Base-by-base conservation (phyloP, 2,888 invertebrate species). In the Dryobotodes eremita region DNA sequence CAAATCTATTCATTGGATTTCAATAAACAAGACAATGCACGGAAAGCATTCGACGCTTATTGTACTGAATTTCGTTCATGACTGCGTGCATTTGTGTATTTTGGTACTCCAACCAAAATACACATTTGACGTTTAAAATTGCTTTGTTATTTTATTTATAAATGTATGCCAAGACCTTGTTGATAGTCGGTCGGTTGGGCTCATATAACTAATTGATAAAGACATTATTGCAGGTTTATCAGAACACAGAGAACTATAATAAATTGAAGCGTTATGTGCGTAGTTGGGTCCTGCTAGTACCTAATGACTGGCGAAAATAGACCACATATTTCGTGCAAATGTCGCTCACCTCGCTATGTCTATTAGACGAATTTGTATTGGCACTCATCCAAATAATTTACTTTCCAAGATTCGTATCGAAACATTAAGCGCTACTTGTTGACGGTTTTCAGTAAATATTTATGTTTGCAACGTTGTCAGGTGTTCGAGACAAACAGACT, bases 271-370 rank as follows among this genome's bases (percentile, higher is more conserved):
- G 76, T 80, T 80, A 75, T 84, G 68, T 88, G 81, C 80, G 82
- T 86, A 88, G 88, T 87, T 79, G 81, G 78, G 79, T 75, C 79
- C 80, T 72, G 79, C 87, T 86, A 88, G 92, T 94, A 94, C 2
- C 3, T 36, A 36, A 94, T 94, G 93, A 93, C 91, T 90, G 87
- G 92, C 93, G 79, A 93, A 96, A 95, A 96, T 95, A 95, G 95
- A 93, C 87, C 84, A 86, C 89, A 89, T 93, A 92, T 92, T 93
- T 91, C 91, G 91, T 91, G 88, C 86, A 90, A 93, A 94, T 95
- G 96, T 95, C 96, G 94, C 95, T 96, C 94, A 95, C 94, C 96
- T 95, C 93, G 91, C 88, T 88, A 88, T 90, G 90, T 92, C 92
- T 92, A 92, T 90, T 92, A 92, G 91, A 93, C 92, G 91, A 92